A percentile compares a stretch with the other conserved stretches of the same genome.
These are phyloP conservation scores for Geotrypetes seraphini DNA, from an alignment of 2,797 vertebrate species.

Conservation along the genomic window DNA sequence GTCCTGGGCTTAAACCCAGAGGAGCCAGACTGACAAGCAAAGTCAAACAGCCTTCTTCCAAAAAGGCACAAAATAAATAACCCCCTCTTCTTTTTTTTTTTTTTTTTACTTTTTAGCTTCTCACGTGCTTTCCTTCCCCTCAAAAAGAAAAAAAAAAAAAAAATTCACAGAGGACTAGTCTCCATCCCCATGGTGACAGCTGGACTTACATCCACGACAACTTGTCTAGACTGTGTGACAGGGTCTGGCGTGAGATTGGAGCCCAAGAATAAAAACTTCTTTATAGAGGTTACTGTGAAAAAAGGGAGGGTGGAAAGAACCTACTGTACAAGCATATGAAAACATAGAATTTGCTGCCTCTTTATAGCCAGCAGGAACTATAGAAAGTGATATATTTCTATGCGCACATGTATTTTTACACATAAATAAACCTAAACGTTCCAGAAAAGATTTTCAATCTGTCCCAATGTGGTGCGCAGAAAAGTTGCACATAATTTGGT, in stretches of 20 bases:
- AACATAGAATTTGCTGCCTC: too few relatives aligned
- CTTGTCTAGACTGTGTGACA: constrained; percentile 70
- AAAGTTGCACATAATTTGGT: too few relatives aligned
- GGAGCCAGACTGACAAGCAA: constrained; percentile 21
- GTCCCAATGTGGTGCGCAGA: too few relatives aligned
- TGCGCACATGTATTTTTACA: too few relatives aligned
- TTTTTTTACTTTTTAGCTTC: constrained; percentile 2
- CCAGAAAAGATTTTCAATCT: too few relatives aligned
- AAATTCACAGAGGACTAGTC: constrained; percentile 73
- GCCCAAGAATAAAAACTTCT: constrained; percentile 61
- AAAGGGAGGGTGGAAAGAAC: not conserved
- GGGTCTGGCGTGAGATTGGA: constrained; percentile 59
- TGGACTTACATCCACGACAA: constrained; percentile 66
- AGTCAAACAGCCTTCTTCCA: constrained; percentile 34
- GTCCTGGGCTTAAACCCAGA: constrained; percentile 4
- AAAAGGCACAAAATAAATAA: too few relatives aligned
- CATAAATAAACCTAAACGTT: too few relatives aligned
- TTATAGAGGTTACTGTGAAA: constrained; percentile 32
- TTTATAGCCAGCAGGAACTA: too few relatives aligned
- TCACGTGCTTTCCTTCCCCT: constrained; percentile 32
- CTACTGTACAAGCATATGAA: too few relatives aligned
- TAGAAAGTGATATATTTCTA: too few relatives aligned
- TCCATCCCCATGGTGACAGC: constrained; percentile 83
- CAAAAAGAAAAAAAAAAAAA: constrained; percentile 10
- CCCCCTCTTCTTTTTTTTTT: constrained; percentile 30